Percentiles rank a stretch among this genome's conserved stretches.
phyloP scores from a whole-genome alignment of 2,888 invertebrate species.

The Stratiomys singularior region DNA sequence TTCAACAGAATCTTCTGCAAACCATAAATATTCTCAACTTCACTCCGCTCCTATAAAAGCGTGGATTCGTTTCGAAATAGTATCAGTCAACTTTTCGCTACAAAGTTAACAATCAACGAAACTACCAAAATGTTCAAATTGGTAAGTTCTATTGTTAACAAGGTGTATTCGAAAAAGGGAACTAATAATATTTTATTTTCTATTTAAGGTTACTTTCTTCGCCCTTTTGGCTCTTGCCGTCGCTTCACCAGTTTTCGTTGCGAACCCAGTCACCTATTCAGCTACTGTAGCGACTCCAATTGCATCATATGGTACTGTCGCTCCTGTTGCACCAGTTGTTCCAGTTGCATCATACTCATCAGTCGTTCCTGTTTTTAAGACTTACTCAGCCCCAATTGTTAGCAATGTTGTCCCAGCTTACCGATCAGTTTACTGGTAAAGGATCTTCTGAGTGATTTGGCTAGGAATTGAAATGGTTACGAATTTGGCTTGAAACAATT shows the following conservation, averaged over 20 bases:
- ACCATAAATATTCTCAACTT: no score
- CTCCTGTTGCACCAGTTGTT: constrained; percentile 46
- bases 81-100: constrained; percentile 4
- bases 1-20: constrained; percentile 4
- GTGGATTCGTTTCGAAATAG: background rate
- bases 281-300: constrained; percentile 55
- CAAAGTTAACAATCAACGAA: constrained; percentile 2
- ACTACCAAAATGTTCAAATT: constrained; percentile 52
- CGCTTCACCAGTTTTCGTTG: constrained; percentile 50
- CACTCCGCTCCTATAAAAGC: background rate
- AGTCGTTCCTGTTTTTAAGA: constrained; percentile 49
- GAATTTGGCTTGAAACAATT: no score
- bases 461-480: no score
- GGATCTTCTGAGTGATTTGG: no score
- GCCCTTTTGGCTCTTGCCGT: constrained; percentile 54
- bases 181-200: no score
- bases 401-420: background rate
- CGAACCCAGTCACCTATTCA: constrained; percentile 55
- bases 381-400: constrained; percentile 48
- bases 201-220: constrained; percentile 57
- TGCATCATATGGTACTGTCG: constrained; percentile 49
- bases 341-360: constrained; percentile 46
- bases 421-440: background rate
- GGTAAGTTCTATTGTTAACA: constrained; percentile 49
- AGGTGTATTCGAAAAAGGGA: no score